Evolutionary conservation across 92 coral and sea anemone species (phyloP).

Genomic region (Heliopora coerulea): DNA sequence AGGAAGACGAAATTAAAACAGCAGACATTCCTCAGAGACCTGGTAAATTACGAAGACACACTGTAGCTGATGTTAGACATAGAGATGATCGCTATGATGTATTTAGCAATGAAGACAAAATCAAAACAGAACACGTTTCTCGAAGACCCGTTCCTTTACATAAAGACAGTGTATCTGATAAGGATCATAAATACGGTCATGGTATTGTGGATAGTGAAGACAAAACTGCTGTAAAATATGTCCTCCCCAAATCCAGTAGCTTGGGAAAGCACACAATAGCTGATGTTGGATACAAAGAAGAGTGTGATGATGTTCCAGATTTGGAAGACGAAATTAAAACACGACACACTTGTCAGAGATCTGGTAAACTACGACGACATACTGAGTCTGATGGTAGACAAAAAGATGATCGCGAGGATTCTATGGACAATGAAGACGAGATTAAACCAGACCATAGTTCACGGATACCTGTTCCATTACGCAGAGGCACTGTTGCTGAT

Average conservation of each 20-base stretch:
- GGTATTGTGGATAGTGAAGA: too few species aligned
- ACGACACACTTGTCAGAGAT: not conserved
- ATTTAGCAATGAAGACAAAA: not conserved
- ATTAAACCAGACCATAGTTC: too few species aligned
- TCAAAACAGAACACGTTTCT: not conserved
- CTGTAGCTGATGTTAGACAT: not conserved
- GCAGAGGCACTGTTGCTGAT: not conserved
- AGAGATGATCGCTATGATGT: not conserved
- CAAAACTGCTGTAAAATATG: not conserved
- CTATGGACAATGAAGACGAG: not conserved
- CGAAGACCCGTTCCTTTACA: not conserved
- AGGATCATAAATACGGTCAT: too few species aligned
- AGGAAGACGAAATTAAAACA: not conserved
- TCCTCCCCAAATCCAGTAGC: not conserved
- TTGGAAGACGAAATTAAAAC: constrained; percentile 1
- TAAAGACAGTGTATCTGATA: too few species aligned
- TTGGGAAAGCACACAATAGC: not conserved
- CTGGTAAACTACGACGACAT: not conserved
- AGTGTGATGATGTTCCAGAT: not conserved
- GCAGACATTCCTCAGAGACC: not conserved
- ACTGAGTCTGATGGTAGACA: not conserved
- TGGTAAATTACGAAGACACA: not conserved
- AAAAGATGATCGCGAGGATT: not conserved
- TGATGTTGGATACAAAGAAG: not conserved
- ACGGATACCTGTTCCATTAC: not conserved